Evolutionary conservation across 2,797 vertebrate genomes (phyloP), one percentile per base, ranked within the genome.

Genomic region (Acropternis orthonyx): DNA sequence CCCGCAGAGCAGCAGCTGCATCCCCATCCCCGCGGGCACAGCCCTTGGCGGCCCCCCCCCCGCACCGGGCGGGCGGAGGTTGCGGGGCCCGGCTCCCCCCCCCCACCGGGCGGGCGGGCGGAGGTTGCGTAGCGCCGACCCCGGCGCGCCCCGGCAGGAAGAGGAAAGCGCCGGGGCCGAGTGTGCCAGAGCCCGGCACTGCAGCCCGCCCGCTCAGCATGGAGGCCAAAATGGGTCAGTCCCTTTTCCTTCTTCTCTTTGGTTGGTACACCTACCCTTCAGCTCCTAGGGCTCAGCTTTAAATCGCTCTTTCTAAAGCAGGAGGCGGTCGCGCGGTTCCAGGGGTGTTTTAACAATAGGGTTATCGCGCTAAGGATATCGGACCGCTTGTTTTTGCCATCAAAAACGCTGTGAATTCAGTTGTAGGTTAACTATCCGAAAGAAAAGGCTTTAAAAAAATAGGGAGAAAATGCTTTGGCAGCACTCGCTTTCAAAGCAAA

Each of bases 201-300:
- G 97, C 97, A 68, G 95, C 92, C 97, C 67, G 95, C 92, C 96
- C 96, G 86, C 97, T 97, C 98, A 98, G 98, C 97, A 99, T 99
- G 99, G 98, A 99, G 98, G 98, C 98, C 98, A 98, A 98, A 97
- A 97, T 92, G 97, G 98, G 99, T 99, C 91, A 98, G 98, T 49
- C 24, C 48, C 46, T 49, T 49, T 49, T 15, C 24, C 48, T 24
- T 24, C 26, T 41, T 20, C 37, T 62, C 14, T 22, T 23, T 7
- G 46, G 19, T 23, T 7, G 46, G 19, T 9, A 12, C 58, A 36
- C 59, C 37, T n/a, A n/a, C n/a, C 56, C 4, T 12, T 8, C 56
- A 1, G 24, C 39, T 16, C 19, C 19, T 14, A 3, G 27, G 19
- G 12, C 59, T 28, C 37, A 5, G 51, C 58, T 65, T n/a, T 44